Evolutionary conservation across 2,797 vertebrate genomes (phyloP), one percentile per base, ranked within the genome.

Genomic region (Lemur catta): DNA sequence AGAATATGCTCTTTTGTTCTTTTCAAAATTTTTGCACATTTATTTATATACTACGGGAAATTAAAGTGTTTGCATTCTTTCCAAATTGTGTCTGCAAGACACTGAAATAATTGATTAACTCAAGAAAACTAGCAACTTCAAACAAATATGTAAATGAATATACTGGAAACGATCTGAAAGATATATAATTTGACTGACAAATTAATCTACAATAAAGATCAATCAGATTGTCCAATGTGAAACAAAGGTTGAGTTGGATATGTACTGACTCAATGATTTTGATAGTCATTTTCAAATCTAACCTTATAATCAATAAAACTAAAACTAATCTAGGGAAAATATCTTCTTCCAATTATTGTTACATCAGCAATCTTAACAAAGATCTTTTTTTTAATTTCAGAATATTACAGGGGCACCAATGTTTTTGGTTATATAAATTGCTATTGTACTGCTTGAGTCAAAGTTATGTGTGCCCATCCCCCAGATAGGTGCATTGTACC

Each of bases 111-210:
- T 13, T 67, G 9, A 78, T 63, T 80, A 81, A 87, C 6, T 74
- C 28, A 38, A 72, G 67, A 75, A 82, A 74, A 6, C 18, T 41
- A 65, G 28, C 5, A 65, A n/a, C 4, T 63, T 82, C 69, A 86
- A 86, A 89, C 76, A 81, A 84, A 46, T 82, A 84, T 11, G 4
- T 38, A 86, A 86, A 61, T 78, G 13, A 35, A 50, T 48, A 55
- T 12, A 20, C 28, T 55, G 15, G 28, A 94, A 96, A 84, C 9
- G 38, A 65, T 41, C 41, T 93, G 76, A 94, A 95, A 89, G 91
- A 74, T 35, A 89, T 43, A 59, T 55, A 74, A 55, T 84, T 92
- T 89, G 57, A 84, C 33, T 82, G 24, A 92, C 43, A 79, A 69
- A 7, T 57, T 81, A 85, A 69, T 61, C 57, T 8, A 93, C n/a